phyloP scores from a whole-genome alignment of 2,797 vertebrate species.

The Liasis olivaceus region DNA sequence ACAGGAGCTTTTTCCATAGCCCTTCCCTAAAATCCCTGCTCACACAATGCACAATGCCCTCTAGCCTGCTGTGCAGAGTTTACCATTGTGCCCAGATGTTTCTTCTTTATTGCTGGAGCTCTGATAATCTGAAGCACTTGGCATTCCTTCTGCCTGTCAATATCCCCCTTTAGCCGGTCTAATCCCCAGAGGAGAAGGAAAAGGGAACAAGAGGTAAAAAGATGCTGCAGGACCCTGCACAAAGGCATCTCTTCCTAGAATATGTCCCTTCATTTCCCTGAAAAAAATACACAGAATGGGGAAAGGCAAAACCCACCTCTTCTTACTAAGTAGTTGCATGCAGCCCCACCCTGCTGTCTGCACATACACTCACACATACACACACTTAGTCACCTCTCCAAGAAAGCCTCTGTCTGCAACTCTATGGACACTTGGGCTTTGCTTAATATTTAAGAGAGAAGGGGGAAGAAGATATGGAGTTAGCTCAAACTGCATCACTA shows the following conservation, averaged over 20 bases:
- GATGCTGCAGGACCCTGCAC: not conserved
- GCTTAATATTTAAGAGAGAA: slow-evolving; percentile 27
- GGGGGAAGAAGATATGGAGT: not conserved
- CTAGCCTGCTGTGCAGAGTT: not conserved
- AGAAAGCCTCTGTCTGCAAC: not conserved
- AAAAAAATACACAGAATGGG: not conserved
- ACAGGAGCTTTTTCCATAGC: not conserved
- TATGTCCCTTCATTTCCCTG: not conserved
- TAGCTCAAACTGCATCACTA: not conserved
- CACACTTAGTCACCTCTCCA: slow-evolving; percentile 25
- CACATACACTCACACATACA: not conserved
- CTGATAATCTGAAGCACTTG: not conserved
- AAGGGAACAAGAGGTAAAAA: too few species aligned
- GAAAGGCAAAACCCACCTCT: not conserved
- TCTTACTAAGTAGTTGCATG: not conserved
- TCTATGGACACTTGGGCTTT: not conserved
- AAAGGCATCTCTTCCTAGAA: not conserved
- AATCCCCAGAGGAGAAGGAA: not conserved
- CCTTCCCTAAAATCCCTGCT: not conserved
- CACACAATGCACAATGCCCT: not conserved
- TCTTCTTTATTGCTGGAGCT: not conserved
- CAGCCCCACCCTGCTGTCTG: not conserved
- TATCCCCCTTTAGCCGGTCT: too few species aligned
- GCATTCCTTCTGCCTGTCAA: not conserved
- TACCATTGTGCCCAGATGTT: too few species aligned